Evolutionary conservation across 2,797 vertebrate species (phyloP), one percentile per base, ranked within the genome.

Genomic region (Neosalanx taihuensis): DNA sequence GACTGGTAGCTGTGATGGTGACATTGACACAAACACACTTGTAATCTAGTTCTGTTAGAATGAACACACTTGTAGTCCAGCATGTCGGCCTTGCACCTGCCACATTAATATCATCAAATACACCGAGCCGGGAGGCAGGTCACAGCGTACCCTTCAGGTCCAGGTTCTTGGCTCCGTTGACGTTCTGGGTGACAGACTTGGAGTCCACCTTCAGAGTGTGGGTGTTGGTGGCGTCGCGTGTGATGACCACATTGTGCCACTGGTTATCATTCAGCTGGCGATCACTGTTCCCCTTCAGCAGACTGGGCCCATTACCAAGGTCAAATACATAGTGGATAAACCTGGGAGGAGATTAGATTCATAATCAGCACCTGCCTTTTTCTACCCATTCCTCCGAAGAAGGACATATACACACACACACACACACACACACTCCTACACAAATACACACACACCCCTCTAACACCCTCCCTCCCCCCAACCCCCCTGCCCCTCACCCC

Each of bases 321-420:
- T 99, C 94, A 74, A 99, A 98, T 31, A 99, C 97, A 0, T 99
- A 99, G 87, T 99, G 97, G 87, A 99, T 96, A n/a, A 97, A 98
- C 80, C 97, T 99, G 83, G 10, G 15, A 57, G 33, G 64, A 62
- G 60, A 26, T 37, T 37, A 37, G 35, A 37, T 37, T 37, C 35
- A 37, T 6, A 37, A 37, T 37, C 35, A 37, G 35, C 7, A 37
- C 35, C 35, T 37, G 35, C 35, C 35, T 37, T 37, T 37, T 37
- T 7, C 6, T 5, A 37, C 6, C 35, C 35, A 37, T 37, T 7
- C 35, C 9, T 37, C 35, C 9, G 35, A 37, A 37, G 35, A 37
- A 37, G 35, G 35, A 6, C 6, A 5, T 37, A 69, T 31, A 64
- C 12, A 61, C n/a, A 67, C 57, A 62, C 58, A 37, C 3, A 63